Evolutionary conservation across 1,140 invertebrate genomes (phyloP), one percentile per base, ranked within the genome.

Genomic region (Acromyrmex charruanus): DNA sequence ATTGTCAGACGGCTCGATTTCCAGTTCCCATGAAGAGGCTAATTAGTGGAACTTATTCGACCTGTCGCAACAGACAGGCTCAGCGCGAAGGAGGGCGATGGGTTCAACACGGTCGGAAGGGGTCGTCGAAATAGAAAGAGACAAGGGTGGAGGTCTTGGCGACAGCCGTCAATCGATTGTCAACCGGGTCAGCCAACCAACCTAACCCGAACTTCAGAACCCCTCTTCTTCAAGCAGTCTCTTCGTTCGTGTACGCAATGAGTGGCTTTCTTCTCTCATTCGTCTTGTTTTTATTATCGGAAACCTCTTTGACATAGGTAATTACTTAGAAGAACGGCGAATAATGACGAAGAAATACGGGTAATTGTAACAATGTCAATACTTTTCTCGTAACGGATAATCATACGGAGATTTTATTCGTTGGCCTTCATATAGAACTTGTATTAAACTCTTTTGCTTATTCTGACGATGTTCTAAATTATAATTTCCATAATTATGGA

Each of bases 81-180:
- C 66, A 65, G 44, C 18, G 71, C 59, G 63, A 69, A 87, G 58
- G 68, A 88, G 72, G 61, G 39, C 61, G 81, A 63, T 18, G 88
- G 66, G 59, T 81, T 86, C 74, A 90, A 89, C 51, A 74, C 65
- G 85, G 77, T 91, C 39, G 66, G 71, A 82, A 92, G 89, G 80
- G 84, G 77, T 77, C 53, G 77, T 89, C 90, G 88, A 75, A 85
- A 89, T 86, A 90, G 89, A 89, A 89, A 88, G 91, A 87, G 91
- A 90, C 90, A 92, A 92, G 91, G 91, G 92, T 92, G 92, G 92
- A 91, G 93, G 93, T 95, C 94, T 95, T 94, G 94, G 93, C 94
- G 95, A 95, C 94, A 95, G 95, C 92, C 95, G 94, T 95, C 95
- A 95, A 95, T 95, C 94, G 95, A 95, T 95, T 95, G 95, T 95